Base-by-base conservation (phyloP, 1,140 invertebrate genomes). In the Colletes latitarsis region DNA sequence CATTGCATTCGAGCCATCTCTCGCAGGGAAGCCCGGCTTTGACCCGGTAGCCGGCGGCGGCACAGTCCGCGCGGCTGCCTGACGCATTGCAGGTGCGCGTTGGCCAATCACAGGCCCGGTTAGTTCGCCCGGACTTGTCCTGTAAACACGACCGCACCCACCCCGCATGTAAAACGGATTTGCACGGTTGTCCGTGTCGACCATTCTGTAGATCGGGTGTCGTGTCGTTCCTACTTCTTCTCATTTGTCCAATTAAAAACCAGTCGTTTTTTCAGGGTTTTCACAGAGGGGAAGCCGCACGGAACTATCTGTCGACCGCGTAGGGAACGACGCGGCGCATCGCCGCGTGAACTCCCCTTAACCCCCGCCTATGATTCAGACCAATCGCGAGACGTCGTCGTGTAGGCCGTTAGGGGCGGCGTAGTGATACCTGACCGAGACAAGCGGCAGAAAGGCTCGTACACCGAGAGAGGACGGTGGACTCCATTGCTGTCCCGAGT, bases 51-150 rank as follows among this genome's bases (percentile, higher is more conserved):
- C 82, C 84, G 87, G 86, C 84, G 87, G 83, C 88, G 84, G 88
- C 88, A 88, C 82, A 86, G 86, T 87, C 88, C 88, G 89, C 90
- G 89, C 93, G 91, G 89, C 88, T 91, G 93, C 93, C 95, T 96
- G 96, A 96, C 96, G 96, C 96, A 96, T 96, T 96, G 96, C 96
- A 96, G 96, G 96, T 96, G 95, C 94, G 94, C 94, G 93, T 91
- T 94, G 94, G 94, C 96, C 96, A 96, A 96, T 96, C 95, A 92
- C 90, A 91, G 92, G 91, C 77, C 88, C 88, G 90, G 88, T 92
- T 91, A 91, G 90, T 92, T 92, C 89, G 91, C 91, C 91, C 91
- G 90, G 90, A 92, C 90, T 91, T 89, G 94, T 94, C 94, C 94
- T 94, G 94, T 95, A 94, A 94, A 95, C 94, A 94, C 93, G 94